These are phyloP conservation scores for Aphrocallistes beatrix DNA, from an alignment of 37 sponge, comb jelly and placozoan genomes.

Conservation along the genomic window DNA sequence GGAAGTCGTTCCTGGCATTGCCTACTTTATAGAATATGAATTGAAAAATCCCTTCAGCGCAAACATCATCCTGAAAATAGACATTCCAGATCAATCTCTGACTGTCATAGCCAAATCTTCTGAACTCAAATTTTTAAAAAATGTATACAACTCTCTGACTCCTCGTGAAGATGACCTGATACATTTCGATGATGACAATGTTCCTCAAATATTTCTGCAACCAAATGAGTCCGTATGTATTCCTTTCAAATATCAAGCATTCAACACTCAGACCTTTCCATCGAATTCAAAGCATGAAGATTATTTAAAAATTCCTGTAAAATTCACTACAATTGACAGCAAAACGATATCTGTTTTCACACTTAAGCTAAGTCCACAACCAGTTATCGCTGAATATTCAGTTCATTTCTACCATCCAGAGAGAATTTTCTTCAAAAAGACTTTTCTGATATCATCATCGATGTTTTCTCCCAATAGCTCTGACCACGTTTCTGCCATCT, in stretches of 20 bases:
- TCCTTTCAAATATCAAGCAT: constrained; percentile 41
- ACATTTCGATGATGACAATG: neutral
- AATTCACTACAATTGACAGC: neutral
- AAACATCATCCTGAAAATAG: neutral
- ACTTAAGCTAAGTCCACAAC: constrained; percentile 22
- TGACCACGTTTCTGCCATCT: neutral
- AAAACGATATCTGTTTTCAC: constrained; percentile 26
- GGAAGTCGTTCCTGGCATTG: neutral
- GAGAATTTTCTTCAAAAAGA: constrained; percentile 35
- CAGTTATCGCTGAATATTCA: constrained; percentile 22
- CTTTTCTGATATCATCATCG: neutral
- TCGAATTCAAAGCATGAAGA: neutral
- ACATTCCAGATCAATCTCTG: neutral
- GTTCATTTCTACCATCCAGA: constrained; percentile 49
- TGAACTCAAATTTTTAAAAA: neutral
- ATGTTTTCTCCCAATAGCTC: neutral
- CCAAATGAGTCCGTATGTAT: constrained; percentile 32
- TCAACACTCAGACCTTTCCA: neutral
- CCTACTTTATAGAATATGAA: neutral
- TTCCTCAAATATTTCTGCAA: constrained; percentile 28
- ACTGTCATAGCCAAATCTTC: neutral
- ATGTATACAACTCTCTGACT: neutral
- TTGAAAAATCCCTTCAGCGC: constrained; percentile 6
- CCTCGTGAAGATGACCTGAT: neutral
- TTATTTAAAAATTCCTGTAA: neutral